Evolutionary conservation across 1,140 invertebrate species (phyloP), one percentile per base, ranked within the genome.

Genomic region (Caenorhabditis latens): DNA sequence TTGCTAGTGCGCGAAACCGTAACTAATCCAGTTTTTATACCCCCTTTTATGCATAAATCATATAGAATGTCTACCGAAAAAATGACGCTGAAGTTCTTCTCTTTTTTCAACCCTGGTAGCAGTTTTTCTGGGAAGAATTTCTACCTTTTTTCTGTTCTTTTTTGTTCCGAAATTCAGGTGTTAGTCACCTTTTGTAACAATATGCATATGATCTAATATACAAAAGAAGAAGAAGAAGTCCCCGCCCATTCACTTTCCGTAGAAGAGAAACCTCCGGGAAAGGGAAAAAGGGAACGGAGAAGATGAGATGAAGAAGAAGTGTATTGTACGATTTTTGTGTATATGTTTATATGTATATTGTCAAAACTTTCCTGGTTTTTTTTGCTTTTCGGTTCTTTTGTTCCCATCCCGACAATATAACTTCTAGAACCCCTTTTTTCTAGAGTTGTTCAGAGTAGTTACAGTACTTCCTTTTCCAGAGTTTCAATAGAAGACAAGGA

Each of bases 321-420:
- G 46, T 50, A 79, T 50, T 79, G 71, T 79, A 79, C 71, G 71
- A 79, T 79, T 79, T 79, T 79, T 79, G 71, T 79, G 71, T 50
- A n/a, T 50, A 50, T 79, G 13, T 79, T 2, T 50, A 5, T 24
- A 50, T 48, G 24, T 79, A 79, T 79, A 79, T 50, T 79, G 71
- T 79, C 24, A 13, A 24, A 13, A 79, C n/a, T 2, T 50, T 16
- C 2, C 2, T 24, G 19, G 32, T 43, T 79, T 79, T 79, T 21
- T 9, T 50, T 48, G 13, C 13, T 79, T 75, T 75, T n/a, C 8
- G 21, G 8, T 75, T 75, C 43, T 48, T 50, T 79, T 79, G 46
- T 50, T 11, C 53, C 61, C 21, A 40, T 63, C 14, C 50, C 19
- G 13, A 58, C n/a, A 58, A 58, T 58, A 19, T 58, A 8, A 58